These are phyloP conservation scores for Pomacea maculata DNA, from an alignment of 1,140 invertebrate species.

Conservation along the genomic window DNA sequence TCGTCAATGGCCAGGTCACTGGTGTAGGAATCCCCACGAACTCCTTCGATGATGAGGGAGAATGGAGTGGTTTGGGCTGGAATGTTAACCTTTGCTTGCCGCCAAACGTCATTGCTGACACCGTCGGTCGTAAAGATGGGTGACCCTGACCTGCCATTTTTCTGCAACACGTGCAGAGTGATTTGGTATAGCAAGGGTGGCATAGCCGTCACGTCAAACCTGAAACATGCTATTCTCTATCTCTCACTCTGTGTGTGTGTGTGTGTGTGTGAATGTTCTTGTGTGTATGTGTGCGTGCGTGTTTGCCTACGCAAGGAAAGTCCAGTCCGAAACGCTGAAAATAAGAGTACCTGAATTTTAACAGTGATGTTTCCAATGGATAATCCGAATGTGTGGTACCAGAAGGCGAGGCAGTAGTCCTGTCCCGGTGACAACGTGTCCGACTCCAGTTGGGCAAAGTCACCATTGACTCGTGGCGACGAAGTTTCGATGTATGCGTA, in stretches of 20 bases:
- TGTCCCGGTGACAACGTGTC: neutral
- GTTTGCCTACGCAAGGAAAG: neutral
- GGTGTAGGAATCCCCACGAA: constrained; percentile 41
- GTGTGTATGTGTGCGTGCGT: neutral
- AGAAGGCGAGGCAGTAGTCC: constrained; percentile 68
- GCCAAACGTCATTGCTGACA: constrained; percentile 50
- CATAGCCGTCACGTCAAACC: neutral
- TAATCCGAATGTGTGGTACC: constrained; percentile 79
- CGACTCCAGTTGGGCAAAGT: constrained; percentile 21
- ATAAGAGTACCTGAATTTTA: constrained; percentile 20
- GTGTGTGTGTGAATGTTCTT: neutral
- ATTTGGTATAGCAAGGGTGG: neutral
- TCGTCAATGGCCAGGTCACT: constrained; percentile 62
- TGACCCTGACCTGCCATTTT: constrained; percentile 20
- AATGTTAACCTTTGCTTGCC: constrained; percentile 31
- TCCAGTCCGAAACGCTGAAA: neutral
- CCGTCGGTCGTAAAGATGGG: constrained; percentile 40
- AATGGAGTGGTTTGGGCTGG: constrained; percentile 32
- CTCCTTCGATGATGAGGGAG: constrained; percentile 50
- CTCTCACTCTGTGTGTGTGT: neutral
- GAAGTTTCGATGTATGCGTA: constrained; percentile 49
- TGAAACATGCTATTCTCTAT: neutral
- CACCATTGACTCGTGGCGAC: constrained; percentile 25
- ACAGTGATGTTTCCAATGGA: constrained; percentile 52
- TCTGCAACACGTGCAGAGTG: neutral